Percentiles rank a stretch among this genome's conserved stretches.
Evolutionary conservation across 1,140 invertebrate genomes (phyloP).

Genomic region (Aphaenogaster ashmeadi): DNA sequence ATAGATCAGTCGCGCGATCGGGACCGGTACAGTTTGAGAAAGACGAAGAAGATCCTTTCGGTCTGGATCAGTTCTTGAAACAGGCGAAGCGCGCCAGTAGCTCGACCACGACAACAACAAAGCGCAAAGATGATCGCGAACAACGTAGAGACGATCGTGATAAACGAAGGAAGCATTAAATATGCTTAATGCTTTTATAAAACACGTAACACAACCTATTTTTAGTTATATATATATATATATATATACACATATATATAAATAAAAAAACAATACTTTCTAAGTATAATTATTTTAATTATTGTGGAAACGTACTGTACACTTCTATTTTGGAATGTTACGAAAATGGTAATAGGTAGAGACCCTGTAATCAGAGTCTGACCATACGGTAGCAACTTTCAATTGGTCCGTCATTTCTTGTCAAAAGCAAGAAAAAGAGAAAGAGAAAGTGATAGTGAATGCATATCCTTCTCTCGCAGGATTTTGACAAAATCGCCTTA

Average conservation of each 20-base stretch:
- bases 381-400: no score
- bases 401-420: no score
- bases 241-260: not conserved
- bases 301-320: not conserved
- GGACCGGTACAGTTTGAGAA: constrained; percentile 99
- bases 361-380: no score
- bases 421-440: no score
- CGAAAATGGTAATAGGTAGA: not conserved
- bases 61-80: constrained; percentile 98
- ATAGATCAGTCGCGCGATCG: constrained; percentile 91
- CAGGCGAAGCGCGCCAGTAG: constrained; percentile 96
- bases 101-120: constrained; percentile 79
- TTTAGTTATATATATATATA: not conserved
- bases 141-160: constrained; percentile 84
- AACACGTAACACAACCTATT: not conserved
- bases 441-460: no score
- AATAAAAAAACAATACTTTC: not conserved
- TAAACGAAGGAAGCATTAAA: constrained; percentile 84
- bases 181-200: not conserved
- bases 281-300: not conserved
- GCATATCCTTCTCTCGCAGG: no score
- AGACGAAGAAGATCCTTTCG: constrained; percentile 98
- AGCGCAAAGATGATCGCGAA: constrained; percentile 85
- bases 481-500: no score
- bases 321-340: not conserved